Conservation (phyloP, 2,888 invertebrate genomes). For the Trichacis sp. region DNA sequence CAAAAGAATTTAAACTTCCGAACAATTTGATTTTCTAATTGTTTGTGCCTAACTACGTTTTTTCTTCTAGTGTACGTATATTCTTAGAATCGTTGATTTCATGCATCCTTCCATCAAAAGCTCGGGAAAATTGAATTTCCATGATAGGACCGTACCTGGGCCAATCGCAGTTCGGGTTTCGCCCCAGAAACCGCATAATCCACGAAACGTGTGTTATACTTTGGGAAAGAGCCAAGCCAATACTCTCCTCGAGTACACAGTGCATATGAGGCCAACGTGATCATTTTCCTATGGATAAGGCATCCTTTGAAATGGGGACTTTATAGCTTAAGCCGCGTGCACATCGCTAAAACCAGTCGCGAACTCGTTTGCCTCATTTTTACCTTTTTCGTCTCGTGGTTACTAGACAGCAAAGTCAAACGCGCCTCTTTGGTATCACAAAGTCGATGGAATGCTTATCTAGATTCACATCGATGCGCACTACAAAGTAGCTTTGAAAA, state of each 20-base stretch:
- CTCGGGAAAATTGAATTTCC: not conserved
- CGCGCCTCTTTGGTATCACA: conserved; percentile 24
- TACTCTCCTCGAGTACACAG: conserved; percentile 27
- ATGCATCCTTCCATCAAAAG: too few relatives aligned
- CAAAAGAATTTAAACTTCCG: too few relatives aligned
- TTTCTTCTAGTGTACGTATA: too few relatives aligned
- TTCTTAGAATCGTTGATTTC: too few relatives aligned
- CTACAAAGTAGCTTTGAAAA: not conserved
- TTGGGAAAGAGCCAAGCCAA: conserved; percentile 32
- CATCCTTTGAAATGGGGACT: conserved; percentile 36
- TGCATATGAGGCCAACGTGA: conserved; percentile 31
- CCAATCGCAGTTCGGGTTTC: conserved; percentile 13
- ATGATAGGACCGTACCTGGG: conserved; percentile 9
- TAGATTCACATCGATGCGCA: conserved; percentile 11
- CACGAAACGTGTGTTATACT: conserved; percentile 26
- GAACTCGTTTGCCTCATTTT: conserved; percentile 24
- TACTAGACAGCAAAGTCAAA: conserved; percentile 32
- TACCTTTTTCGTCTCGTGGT: conserved; percentile 27
- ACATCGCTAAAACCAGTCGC: conserved; percentile 19
- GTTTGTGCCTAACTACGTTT: too few relatives aligned
- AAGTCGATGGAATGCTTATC: conserved; percentile 22
- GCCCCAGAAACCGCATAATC: conserved; percentile 31
- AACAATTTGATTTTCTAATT: too few relatives aligned
- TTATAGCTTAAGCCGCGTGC: conserved; percentile 28
- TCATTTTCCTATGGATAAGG: conserved; percentile 43